Conservation (phyloP, 2,888 invertebrate genomes). For the Calliphora vomitoria region DNA sequence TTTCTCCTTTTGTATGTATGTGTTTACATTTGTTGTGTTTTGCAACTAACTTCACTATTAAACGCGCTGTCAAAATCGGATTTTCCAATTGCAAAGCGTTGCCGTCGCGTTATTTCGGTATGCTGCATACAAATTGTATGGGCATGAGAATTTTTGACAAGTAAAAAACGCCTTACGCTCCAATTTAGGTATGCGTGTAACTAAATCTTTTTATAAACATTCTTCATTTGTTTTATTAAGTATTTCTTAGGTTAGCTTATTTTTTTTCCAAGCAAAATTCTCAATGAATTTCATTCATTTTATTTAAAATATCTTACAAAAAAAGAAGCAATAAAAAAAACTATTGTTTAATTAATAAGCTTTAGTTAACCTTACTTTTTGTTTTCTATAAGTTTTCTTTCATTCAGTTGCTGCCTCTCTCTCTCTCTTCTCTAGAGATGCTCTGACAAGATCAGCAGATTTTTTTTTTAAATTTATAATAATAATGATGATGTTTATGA, state of each 20-base stretch:
- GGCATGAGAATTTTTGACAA: too few species aligned
- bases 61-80: too few species aligned
- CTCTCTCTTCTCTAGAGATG: not conserved
- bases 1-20: too few species aligned
- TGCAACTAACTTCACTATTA: too few species aligned
- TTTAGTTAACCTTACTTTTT: conserved; percentile 35
- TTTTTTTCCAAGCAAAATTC: conserved; percentile 2
- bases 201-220: conserved; percentile 3
- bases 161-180: too few species aligned
- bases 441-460: not conserved
- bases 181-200: not conserved
- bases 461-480: not conserved
- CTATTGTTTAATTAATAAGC: conserved; percentile 36
- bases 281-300: conserved; percentile 47
- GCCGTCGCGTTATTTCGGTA: too few species aligned
- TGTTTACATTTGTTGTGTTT: too few species aligned
- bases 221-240: not conserved
- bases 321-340: not conserved
- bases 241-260: not conserved
- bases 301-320: conserved; percentile 34
- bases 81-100: too few species aligned
- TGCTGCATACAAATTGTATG: too few species aligned
- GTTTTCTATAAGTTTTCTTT: not conserved
- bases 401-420: not conserved
- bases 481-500: not conserved